phyloP scores from a whole-genome alignment of 2,113 vertebrate genomes.

The Triplophysa rosa region DNA sequence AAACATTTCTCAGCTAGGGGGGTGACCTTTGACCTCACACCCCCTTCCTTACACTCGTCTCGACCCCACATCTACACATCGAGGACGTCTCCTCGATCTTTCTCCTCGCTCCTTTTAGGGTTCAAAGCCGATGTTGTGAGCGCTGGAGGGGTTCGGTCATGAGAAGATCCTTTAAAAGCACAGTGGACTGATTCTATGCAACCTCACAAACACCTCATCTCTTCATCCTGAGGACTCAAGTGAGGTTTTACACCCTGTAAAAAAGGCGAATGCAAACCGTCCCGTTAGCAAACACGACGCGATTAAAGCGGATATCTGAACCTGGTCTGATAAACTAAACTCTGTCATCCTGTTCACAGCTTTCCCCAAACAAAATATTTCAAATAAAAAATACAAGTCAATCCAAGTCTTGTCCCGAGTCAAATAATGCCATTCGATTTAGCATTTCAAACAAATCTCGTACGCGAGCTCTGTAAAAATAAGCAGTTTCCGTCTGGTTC shows the following conservation, averaged over 20 bases:
- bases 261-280: not conserved
- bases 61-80: slow-evolving; percentile 52
- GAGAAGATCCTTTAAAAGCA: slow-evolving; percentile 14
- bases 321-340: not conserved
- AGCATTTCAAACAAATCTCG: slow-evolving; percentile 38
- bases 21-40: slow-evolving; percentile 64
- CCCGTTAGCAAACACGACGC: not conserved
- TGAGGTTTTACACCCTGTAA: too few species aligned
- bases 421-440: slow-evolving; percentile 40
- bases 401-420: not conserved
- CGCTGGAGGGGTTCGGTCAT: slow-evolving; percentile 17
- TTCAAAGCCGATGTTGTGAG: slow-evolving; percentile 45
- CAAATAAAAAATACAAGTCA: too few species aligned
- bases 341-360: not conserved
- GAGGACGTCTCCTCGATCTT: slow-evolving; percentile 31
- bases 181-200: too few species aligned
- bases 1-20: slow-evolving; percentile 56
- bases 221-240: not conserved
- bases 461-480: slow-evolving; percentile 14
- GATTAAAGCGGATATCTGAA: not conserved
- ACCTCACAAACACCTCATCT: not conserved
- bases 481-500: slow-evolving; percentile 44
- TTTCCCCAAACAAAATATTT: too few species aligned
- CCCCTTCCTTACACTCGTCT: slow-evolving; percentile 48
- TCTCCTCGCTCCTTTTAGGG: slow-evolving; percentile 21